These are phyloP conservation scores for Phyllotreta striolata DNA, from an alignment of 2,888 invertebrate genomes.

Conservation along the genomic window DNA sequence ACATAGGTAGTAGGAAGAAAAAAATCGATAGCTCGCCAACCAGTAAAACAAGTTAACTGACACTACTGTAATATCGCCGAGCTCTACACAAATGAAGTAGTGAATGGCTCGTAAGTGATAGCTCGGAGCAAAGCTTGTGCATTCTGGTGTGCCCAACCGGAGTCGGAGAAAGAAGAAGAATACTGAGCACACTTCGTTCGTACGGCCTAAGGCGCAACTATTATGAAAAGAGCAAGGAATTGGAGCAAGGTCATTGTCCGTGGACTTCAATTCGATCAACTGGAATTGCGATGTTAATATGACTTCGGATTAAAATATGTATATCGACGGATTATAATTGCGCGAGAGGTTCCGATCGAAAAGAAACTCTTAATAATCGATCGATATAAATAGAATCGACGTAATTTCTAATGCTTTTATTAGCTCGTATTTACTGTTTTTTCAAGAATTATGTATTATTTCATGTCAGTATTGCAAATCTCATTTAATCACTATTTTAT, in stretches of 20 bases:
- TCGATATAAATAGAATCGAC: too few species aligned
- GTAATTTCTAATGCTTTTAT: too few species aligned
- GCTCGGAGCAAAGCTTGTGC: constrained; percentile 35
- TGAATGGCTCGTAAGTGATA: constrained; percentile 21
- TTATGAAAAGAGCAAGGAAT: constrained; percentile 52
- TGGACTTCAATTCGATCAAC: constrained; percentile 39
- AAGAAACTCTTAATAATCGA: too few species aligned
- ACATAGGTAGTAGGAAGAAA: background rate
- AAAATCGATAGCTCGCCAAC: background rate
- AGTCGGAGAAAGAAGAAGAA: constrained; percentile 45
- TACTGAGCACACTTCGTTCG: constrained; percentile 51
- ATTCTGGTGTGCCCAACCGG: constrained; percentile 51
- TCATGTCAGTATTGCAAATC: too few species aligned
- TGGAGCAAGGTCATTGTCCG: constrained; percentile 58
- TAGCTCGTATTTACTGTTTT: too few species aligned
- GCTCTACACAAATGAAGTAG: constrained; percentile 11
- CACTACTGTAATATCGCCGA: constrained; percentile 5
- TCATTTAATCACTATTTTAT: too few species aligned
- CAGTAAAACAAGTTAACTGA: constrained; percentile 11
- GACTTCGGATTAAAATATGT: constrained; percentile 1
- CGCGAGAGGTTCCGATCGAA: background rate
- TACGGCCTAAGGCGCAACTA: constrained; percentile 45
- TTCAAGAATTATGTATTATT: too few species aligned
- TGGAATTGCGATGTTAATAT: constrained; percentile 15
- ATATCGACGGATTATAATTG: constrained; percentile 1